Evolutionary conservation across 2,113 vertebrate species (phyloP), one percentile per base, ranked within the genome.

Genomic region (Vulpes ferrilata): DNA sequence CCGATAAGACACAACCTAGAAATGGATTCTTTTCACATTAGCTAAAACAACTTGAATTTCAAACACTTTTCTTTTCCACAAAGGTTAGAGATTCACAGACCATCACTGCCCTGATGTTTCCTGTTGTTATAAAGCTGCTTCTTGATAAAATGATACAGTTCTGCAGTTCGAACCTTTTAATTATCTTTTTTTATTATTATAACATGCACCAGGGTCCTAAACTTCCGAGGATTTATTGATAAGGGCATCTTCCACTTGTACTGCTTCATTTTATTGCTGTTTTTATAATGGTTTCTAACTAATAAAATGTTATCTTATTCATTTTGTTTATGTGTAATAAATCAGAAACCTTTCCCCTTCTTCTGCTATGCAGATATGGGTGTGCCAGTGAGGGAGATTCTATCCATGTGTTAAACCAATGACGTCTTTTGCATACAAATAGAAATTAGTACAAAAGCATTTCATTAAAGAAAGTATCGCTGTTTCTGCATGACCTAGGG

Each of bases 221-320:
- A 98, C 96, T 98, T 97, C 95, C 60, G 69, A 88, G 98, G 98
- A 98, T 99, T 99, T 99, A 98, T 98, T 83, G 98, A 99, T 98
- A 99, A 98, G 95, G 96, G 98, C 65, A 32, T 97, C 98, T 97
- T 98, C 95, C 97, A 98, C 97, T 98, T 97, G 98, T 97, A 98
- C 97, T 95, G 98, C 97, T 97, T 96, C 97, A 92, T 98, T 98
- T 98, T 99, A 98, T 98, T 97, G 98, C 98, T 96, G 97, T 98
- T 98, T 99, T 99, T 98, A 94, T 98, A 98, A 99, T 98, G 98
- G 97, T 98, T 98, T 98, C 98, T 98, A 71, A 82, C 98, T 99
- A 99, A 99, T 98, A 99, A 99, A 99, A 98, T 98, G 98, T 98
- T 99, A 99, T 99, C 98, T 98, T 99, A 98, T 98, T 98, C 98